Evolutionary conservation across 2,797 vertebrate species (phyloP), one percentile per base, ranked within the genome.

Genomic region (Distichodus sexfasciatus): DNA sequence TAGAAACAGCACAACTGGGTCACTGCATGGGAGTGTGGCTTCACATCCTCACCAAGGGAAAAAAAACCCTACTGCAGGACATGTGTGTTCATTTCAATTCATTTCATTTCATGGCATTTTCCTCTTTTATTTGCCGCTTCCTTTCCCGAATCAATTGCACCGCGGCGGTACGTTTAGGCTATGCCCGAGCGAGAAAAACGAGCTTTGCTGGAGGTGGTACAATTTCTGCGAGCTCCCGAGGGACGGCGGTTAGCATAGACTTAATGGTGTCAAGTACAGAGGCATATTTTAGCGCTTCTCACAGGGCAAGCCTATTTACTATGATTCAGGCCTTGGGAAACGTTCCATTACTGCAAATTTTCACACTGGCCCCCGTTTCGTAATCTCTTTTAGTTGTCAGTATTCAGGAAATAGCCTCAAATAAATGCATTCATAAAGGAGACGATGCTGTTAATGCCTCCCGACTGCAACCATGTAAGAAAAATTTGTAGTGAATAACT

Each of bases 231-330:
- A 51, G 69, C 75, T 85, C 87, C 82, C 85, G 77, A 80, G 86
- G 86, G 86, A 86, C 67, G 82, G 55, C 58, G 79, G 84, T 87
- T 87, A 90, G 89, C 87, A 83, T 83, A 85, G 59, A 81, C 81
- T 80, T 89, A 88, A 90, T 86, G 87, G 86, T 87, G 85, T 90
- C 86, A 87, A 89, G 85, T 79, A 61, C 61, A 73, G 76, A 88
- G 77, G 81, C 82, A 81, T 82, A 83, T 87, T 90, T 88, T 81
- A 64, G 57, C 75, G 60, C 73, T 86, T 87, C 80, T 79, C 80
- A 65, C 29, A 21, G 66, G 48, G 69, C 66, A 81, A 83, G 78
- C 62, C 72, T 47, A 75, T 82, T 76, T 81, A 61, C 69, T 53
- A 78, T 78, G 74, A 69, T 77, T 74, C 38, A 48, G 67, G 66